Base-by-base conservation (phyloP, 1,140 invertebrate genomes). In the Chironomus tepperi region DNA sequence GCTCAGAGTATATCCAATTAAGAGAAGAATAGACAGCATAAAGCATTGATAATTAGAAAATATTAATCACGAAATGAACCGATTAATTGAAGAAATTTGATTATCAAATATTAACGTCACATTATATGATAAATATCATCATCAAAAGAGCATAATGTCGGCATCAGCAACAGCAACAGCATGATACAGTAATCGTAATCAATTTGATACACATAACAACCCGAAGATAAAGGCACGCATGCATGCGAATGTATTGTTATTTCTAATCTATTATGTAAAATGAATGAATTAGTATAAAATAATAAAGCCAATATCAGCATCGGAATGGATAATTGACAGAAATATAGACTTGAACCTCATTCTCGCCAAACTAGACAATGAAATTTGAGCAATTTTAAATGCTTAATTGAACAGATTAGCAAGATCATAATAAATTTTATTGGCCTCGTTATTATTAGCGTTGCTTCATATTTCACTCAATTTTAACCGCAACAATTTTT, bases 381-480 rank as follows among this genome's bases (percentile, higher is more conserved):
- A 57, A 2, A 34, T 34, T 1, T 5, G 24, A n/a, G 47, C 47
- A 15, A 57, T 57, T 57, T 57, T 57, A 12, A 57, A 57, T 57
- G 47, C 47, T 57, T 57, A 57, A 57, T 57, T 57, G 47, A 57
- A 57, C 47, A 57, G 47, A 57, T 57, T 57, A 57, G 15, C 47
- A 57, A 57, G 47, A 57, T 57, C 47, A 57, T 57, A 57, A 57
- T 57, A 15, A 57, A 57, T 57, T 34, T 34, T 34, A 34, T 34
- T 34, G 24, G 24, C 24, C 24, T 34, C 24, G 24, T n/a, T n/a
- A n/a, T n/a, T n/a, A n/a, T n/a, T n/a, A n/a, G n/a, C n/a, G n/a
- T 34, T 34, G 24, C 24, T 34, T 34, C 24, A 34, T 34, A 34
- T 34, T 34, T 34, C 24, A 34, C 24, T 34, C 24, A 34, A 34